These are phyloP conservation scores for Falcaria lacertinaria DNA, from an alignment of 2,888 invertebrate genomes.

Conservation along the genomic window DNA sequence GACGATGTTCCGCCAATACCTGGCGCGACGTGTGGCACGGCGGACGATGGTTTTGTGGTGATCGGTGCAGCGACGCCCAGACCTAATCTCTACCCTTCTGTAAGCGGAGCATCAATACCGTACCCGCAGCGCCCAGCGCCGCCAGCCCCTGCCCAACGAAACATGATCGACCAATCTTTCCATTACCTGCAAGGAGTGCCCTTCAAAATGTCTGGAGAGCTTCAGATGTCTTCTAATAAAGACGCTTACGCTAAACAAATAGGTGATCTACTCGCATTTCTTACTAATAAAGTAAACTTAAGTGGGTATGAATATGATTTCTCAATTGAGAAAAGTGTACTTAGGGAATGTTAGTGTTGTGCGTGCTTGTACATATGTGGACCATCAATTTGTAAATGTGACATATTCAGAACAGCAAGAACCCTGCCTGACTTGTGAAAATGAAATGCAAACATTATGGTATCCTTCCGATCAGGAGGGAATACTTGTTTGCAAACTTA, in stretches of 20 bases:
- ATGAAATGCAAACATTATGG: too few relatives aligned
- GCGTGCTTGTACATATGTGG: too few relatives aligned
- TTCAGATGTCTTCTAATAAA: conserved; percentile 66
- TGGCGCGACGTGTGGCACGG: conserved; percentile 48
- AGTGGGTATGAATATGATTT: conserved; percentile 74
- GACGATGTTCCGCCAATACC: conserved; percentile 69
- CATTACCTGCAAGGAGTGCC: conserved; percentile 79
- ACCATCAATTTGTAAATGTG: too few relatives aligned
- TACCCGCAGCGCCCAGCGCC: conserved; percentile 57
- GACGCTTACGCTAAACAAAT: conserved; percentile 71
- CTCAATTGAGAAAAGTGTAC: conserved; percentile 73
- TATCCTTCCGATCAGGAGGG: too few relatives aligned
- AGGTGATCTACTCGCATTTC: conserved; percentile 71
- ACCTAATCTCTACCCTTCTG: conserved; percentile 54
- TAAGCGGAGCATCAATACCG: conserved; percentile 36
- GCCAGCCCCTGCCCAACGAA: conserved; percentile 35
- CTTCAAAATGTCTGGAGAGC: conserved; percentile 69
- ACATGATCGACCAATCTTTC: conserved; percentile 47
- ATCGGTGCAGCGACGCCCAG: conserved; percentile 48
- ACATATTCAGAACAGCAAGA: too few relatives aligned
- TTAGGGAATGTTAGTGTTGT: conserved; percentile 70
- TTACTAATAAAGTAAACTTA: conserved; percentile 66
- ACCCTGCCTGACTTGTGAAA: too few relatives aligned
- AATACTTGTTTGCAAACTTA: too few relatives aligned
- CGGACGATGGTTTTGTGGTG: conserved; percentile 65